Evolutionary conservation across 2,113 vertebrate genomes (phyloP), one percentile per base, ranked within the genome.

Genomic region (Lagenorhynchus albirostris): DNA sequence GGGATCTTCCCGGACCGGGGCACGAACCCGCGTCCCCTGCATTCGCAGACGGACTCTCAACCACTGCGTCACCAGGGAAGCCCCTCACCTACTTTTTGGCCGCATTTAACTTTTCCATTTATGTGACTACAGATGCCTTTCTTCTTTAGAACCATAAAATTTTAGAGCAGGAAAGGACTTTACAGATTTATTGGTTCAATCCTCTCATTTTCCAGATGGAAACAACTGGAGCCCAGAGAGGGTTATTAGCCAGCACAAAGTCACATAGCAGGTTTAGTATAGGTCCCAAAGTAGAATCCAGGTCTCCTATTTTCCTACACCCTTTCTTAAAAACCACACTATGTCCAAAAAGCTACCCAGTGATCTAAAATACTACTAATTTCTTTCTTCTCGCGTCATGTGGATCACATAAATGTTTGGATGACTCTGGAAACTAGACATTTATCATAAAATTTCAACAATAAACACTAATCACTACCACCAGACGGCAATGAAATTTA

Each of bases 181-280:
- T 63, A 96, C 58, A 92, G 96, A 93, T 96, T 92, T 80, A 96
- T 95, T 93, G 92, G 41, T 95, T 89, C 94, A 98, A 94, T 92
- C 36, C 17, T 29, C 15, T 97, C 74, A 89, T 92, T 95, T 95
- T 96, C 50, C 89, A 95, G 89, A 95, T 96, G 92, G 73, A 97
- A 95, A 80, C 62, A 71, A 44, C 29, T 36, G 26, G 58, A 92
- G 36, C 13, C 87, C 58, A 87, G 67, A 80, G 77, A 95, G 60
- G 21, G 41, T 82, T 82, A 97, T 96, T 79, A 89, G 50, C 38
- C 38, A 93, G 55, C 50, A 87, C 91, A 89, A 93, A 86, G 96
- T 95, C 96, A 97, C 50, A 71, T 9, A 33, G 58, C 31, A 71
- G 44, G n/a, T 58, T 84, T 44, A 89, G 36, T n/a, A 15, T 76